Evolutionary conservation across 2,888 invertebrate species (phyloP).

Genomic region (Glyphotaelius pellucidus): DNA sequence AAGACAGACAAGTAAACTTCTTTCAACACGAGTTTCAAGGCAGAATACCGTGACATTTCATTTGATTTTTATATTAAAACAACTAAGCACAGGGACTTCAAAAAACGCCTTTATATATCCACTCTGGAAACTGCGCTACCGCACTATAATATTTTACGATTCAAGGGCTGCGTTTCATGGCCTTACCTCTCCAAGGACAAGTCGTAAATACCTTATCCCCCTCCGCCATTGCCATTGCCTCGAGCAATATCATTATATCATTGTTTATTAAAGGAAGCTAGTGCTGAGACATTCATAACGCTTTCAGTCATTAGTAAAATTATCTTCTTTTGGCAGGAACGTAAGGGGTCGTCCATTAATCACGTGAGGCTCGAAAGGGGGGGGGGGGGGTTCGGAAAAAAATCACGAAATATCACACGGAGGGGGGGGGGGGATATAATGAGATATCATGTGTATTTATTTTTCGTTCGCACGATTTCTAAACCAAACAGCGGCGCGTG

Average conservation of each 20-base stretch:
- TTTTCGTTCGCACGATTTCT: no score
- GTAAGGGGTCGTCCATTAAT: no score
- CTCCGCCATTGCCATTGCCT: neutral
- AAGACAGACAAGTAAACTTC: no score
- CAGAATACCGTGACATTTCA: neutral
- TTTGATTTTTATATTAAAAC: neutral
- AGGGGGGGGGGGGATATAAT: no score
- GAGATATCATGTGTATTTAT: no score
- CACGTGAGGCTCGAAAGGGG: no score
- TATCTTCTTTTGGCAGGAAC: neutral
- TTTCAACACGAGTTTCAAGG: no score
- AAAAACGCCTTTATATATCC: neutral
- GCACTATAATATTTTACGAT: conserved; percentile 2
- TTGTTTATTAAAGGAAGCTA: conserved; percentile 2
- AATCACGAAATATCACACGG: no score
- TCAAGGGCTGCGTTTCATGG: neutral
- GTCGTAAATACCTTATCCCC: neutral
- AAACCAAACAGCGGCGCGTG: no score
- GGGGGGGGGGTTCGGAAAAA: no score
- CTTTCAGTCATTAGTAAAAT: neutral
- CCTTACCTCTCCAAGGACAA: neutral
- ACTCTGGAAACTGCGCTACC: neutral
- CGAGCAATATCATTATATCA: neutral
- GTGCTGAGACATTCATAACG: neutral
- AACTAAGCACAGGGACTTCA: neutral